These are phyloP conservation scores for Sula dactylatra DNA, from an alignment of 2,113 vertebrate species.

Conservation along the genomic window DNA sequence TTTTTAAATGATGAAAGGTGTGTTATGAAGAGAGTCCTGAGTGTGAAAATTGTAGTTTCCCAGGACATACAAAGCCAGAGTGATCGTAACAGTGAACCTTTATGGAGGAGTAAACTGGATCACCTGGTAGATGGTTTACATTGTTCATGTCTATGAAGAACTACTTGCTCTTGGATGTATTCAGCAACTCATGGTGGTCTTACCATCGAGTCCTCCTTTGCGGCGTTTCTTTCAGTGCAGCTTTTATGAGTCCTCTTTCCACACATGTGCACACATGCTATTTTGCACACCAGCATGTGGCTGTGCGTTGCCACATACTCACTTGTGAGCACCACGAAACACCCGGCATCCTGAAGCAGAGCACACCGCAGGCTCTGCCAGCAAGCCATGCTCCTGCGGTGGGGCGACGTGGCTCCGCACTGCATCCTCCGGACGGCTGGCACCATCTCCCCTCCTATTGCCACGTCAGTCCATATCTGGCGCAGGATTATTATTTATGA, in stretches of 20 bases:
- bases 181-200: not conserved
- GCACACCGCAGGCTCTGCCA: accelerated
- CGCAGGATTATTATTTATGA: accelerated
- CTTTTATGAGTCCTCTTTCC: not conserved
- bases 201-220: not conserved
- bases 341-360: accelerated
- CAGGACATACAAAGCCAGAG: accelerated
- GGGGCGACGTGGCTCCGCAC: not conserved
- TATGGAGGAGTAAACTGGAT: accelerated
- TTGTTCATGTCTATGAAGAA: not conserved
- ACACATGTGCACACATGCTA: accelerated
- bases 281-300: accelerated
- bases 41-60: not conserved
- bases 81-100: accelerated
- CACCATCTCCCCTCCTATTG: accelerated
- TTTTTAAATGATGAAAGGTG: accelerated
- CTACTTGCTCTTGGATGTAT: accelerated
- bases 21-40: accelerated
- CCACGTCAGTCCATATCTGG: accelerated
- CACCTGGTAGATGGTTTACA: accelerated
- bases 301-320: accelerated
- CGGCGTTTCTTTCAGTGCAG: accelerated
- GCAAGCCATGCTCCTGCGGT: not conserved
- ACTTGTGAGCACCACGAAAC: accelerated
- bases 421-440: not conserved